A percentile compares a stretch with the other conserved stretches of the same genome.
These are phyloP conservation scores for Oryctolagus cuniculus DNA, from an alignment of 2,113 vertebrate species.

Conservation along the genomic window mOryCun1.1 NC_091437.1:37544001-37544500, in stretches of 20 bases:
- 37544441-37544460: not conserved
- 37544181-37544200: not conserved
- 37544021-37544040: slow-evolving; percentile 97
- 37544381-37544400: not conserved
- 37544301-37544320: not conserved
- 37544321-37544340: not conserved
- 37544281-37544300: not conserved
- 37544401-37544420: not conserved
- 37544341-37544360: not conserved
- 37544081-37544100: slow-evolving; percentile 82
- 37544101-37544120: slow-evolving; percentile 73
- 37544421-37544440: not conserved
- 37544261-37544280: not conserved
- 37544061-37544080: slow-evolving; percentile 92
- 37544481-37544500: not conserved
- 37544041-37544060: slow-evolving; percentile 94
- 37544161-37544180: slow-evolving; percentile 40
- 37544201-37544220: not conserved
- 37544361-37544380: not conserved
- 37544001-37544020: slow-evolving; percentile 98
- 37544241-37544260: not conserved
- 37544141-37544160: slow-evolving; percentile 57
- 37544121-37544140: slow-evolving; percentile 53
- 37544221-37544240: not conserved
- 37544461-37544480: too few species aligned